Percentiles rank a stretch among this genome's conserved stretches.
Conservation (phyloP, 2,797 vertebrate species). For the Ceryle rudis region DNA sequence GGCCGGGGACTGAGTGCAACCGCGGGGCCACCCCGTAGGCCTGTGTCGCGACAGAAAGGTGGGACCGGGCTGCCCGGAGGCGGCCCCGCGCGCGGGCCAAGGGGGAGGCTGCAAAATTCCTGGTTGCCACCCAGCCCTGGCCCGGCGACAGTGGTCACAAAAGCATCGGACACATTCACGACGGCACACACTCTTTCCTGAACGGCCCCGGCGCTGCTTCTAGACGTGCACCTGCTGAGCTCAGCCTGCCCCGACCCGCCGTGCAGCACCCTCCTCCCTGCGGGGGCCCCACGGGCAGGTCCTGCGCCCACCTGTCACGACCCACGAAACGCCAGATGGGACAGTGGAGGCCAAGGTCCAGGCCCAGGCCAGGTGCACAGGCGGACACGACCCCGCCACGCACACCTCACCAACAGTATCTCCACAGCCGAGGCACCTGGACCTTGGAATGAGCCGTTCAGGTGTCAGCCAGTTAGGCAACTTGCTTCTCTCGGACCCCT, state of each 20-base stretch:
- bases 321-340: background rate
- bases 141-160: background rate
- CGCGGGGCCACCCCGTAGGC: no score
- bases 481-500: background rate
- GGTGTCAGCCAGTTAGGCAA: background rate
- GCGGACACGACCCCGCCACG: background rate
- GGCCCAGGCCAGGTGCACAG: background rate
- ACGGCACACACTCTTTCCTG: rapidly evolving
- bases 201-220: background rate
- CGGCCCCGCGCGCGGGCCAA: background rate
- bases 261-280: background rate
- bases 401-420: background rate
- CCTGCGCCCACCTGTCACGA: background rate
- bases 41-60: rapidly evolving
- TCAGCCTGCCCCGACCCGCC: background rate
- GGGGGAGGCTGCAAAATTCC: rapidly evolving
- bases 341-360: slow-evolving; percentile 21
- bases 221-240: background rate
- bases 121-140: background rate
- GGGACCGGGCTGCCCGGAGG: background rate
- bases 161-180: rapidly evolving
- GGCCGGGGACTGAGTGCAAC: background rate
- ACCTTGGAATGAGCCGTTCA: slow-evolving; percentile 12
- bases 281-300: background rate
- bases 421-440: background rate